Conservation (phyloP, 2,113 vertebrate species). For the Pelmatolapia mariae region DNA sequence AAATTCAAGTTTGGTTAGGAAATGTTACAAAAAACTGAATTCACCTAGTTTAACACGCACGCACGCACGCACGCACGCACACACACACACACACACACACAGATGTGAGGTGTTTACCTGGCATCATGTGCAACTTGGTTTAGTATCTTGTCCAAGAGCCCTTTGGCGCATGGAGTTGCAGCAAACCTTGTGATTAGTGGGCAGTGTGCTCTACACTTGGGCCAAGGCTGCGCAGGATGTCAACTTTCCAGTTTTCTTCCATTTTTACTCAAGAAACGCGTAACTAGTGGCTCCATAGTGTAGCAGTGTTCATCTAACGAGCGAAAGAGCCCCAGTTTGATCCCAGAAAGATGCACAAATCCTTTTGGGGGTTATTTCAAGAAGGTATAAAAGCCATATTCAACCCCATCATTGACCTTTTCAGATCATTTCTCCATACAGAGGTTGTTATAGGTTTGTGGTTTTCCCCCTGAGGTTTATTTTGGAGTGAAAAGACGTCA, state of each 20-base stretch:
- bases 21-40: background rate
- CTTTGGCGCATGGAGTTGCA: background rate
- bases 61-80: too few species aligned
- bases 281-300: background rate
- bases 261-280: background rate
- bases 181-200: background rate
- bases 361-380: background rate
- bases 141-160: background rate
- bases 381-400: background rate
- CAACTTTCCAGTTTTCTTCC: background rate
- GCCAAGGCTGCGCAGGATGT: background rate
- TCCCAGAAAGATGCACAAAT: background rate
- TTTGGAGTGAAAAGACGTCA: background rate
- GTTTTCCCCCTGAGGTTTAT: slow-evolving; percentile 1
- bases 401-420: background rate
- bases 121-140: background rate
- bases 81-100: background rate
- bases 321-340: background rate
- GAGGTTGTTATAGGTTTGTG: background rate
- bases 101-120: background rate
- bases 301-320: background rate
- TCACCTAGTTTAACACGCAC: background rate
- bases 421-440: slow-evolving; percentile 1
- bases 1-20: background rate
- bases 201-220: background rate